phyloP scores from a whole-genome alignment of 1,140 invertebrate species.

The Phortica variegata region DNA sequence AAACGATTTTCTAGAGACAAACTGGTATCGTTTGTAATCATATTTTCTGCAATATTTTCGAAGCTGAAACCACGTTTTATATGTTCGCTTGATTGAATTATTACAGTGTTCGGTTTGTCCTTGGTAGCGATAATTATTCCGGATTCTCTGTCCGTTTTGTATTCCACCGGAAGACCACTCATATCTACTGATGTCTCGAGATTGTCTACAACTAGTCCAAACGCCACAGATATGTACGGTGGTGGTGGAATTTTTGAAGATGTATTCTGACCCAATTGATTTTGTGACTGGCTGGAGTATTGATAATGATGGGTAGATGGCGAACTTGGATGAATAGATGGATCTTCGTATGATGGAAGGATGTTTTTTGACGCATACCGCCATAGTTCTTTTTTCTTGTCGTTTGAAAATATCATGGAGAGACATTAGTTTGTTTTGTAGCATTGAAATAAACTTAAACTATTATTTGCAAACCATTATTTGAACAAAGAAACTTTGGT shows the following conservation, averaged over 20 bases:
- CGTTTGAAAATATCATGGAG: constrained; percentile 57
- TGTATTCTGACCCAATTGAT: neutral
- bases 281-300: constrained; percentile 33
- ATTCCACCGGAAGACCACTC: no score
- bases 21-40: constrained; percentile 35
- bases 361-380: constrained; percentile 54
- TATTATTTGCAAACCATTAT: no score
- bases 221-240: constrained; percentile 9
- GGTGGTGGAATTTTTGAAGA: no score
- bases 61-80: constrained; percentile 38
- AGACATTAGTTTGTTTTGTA: constrained; percentile 57
- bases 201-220: constrained; percentile 23
- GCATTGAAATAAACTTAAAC: constrained; percentile 56
- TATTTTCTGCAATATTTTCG: constrained; percentile 43
- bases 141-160: constrained; percentile 10
- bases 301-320: constrained; percentile 43
- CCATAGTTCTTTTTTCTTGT: constrained; percentile 55
- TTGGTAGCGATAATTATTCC: constrained; percentile 15
- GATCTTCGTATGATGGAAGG: constrained; percentile 49
- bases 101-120: constrained; percentile 27
- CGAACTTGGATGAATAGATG: constrained; percentile 43
- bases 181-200: constrained; percentile 13
- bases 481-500: constrained; percentile 42
- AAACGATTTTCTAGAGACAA: no score
- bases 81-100: constrained; percentile 6